phyloP scores from a whole-genome alignment of 2,888 invertebrate species.

The Meghimatium bilineatum region DNA sequence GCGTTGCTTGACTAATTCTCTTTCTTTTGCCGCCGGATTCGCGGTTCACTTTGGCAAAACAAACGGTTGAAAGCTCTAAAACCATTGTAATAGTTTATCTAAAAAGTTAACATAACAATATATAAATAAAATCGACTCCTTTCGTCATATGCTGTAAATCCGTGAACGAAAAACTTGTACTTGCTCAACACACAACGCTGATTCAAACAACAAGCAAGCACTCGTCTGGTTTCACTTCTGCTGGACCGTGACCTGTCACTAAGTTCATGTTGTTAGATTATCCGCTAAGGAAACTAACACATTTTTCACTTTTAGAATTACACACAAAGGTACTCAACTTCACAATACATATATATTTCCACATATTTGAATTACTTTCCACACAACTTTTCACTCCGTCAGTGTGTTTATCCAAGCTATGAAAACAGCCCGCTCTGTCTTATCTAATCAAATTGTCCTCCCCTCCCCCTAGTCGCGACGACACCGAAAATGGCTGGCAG shows the following conservation, averaged over 20 bases:
- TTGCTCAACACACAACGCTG: not conserved
- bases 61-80: not conserved
- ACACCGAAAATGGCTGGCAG: conserved; percentile 36
- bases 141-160: not conserved
- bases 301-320: not conserved
- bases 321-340: not conserved
- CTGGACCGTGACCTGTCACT: not conserved
- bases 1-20: not conserved
- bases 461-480: not conserved
- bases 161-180: too few species aligned
- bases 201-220: not conserved
- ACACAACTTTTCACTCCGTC: conserved; percentile 4
- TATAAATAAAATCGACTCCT: not conserved
- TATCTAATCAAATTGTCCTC: not conserved
- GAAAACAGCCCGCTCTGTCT: conserved; percentile 7
- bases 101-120: not conserved
- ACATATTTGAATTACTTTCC: not conserved
- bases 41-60: not conserved
- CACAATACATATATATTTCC: not conserved
- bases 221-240: conserved; percentile 8
- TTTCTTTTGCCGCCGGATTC: not conserved
- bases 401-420: conserved; percentile 20
- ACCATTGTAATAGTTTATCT: not conserved
- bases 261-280: not conserved
- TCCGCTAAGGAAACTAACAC: not conserved